Evolutionary conservation across 1,140 invertebrate genomes (phyloP).

Genomic region (Philopotamus ludificatus): DNA sequence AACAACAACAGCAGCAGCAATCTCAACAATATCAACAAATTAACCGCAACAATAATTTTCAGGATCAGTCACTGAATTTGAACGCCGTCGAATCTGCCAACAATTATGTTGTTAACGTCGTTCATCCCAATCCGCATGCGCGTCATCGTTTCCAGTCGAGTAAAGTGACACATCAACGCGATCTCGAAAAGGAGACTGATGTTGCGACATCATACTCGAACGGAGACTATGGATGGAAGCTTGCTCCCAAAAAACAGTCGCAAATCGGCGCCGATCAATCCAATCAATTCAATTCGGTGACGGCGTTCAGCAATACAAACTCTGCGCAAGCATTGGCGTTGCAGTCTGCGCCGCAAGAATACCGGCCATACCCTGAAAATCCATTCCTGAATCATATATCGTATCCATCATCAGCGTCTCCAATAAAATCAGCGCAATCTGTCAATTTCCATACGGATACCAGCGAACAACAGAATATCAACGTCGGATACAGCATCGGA

Average conservation of each 20-base stretch:
- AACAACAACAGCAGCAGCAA: slow-evolving; percentile 32
- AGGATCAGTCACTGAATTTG: slow-evolving; percentile 18
- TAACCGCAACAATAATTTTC: slow-evolving; percentile 16
- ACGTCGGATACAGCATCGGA: slow-evolving; percentile 41
- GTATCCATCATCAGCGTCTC: slow-evolving; percentile 21
- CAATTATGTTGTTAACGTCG: slow-evolving; percentile 34
- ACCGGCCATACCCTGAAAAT: slow-evolving; percentile 39
- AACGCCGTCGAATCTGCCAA: slow-evolving; percentile 30
- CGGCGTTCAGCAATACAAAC: slow-evolving; percentile 43
- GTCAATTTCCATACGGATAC: slow-evolving; percentile 50
- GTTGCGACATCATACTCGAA: slow-evolving; percentile 50
- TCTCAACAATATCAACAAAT: slow-evolving; percentile 5
- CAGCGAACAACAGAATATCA: slow-evolving; percentile 47
- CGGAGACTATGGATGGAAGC: slow-evolving; percentile 54
- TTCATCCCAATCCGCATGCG: slow-evolving; percentile 22
- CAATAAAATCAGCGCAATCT: slow-evolving; percentile 31
- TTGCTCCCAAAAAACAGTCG: slow-evolving; percentile 46
- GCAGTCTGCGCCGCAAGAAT: slow-evolving; percentile 29
- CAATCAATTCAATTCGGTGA: slow-evolving; percentile 37
- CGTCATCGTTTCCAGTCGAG: slow-evolving; percentile 42
- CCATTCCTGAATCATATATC: slow-evolving; percentile 47
- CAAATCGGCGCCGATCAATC: slow-evolving; percentile 23
- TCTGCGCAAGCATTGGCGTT: slow-evolving; percentile 22
- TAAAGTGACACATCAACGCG: slow-evolving; percentile 40
- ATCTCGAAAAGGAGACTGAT: slow-evolving; percentile 44